Evolutionary conservation across 37 sponge, comb jelly and placozoan genomes (phyloP).

Genomic region (Halichondria panicea): DNA sequence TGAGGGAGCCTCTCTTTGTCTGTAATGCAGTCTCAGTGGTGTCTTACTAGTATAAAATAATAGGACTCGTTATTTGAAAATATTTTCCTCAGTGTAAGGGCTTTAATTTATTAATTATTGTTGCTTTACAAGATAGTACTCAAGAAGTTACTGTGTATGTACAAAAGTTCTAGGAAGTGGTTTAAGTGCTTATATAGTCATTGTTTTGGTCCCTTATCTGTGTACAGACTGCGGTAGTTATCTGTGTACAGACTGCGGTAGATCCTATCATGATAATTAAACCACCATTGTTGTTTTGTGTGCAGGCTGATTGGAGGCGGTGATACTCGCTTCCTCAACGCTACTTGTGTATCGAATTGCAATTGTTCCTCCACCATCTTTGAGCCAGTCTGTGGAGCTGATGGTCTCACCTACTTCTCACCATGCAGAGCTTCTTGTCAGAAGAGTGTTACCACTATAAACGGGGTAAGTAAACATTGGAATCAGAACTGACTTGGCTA

Average conservation of each 20-base stretch:
- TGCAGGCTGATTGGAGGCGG: not conserved
- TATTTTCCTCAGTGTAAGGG: not conserved
- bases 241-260: not conserved
- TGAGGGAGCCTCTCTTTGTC: not conserved
- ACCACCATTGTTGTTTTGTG: not conserved
- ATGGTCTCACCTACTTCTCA: conserved; percentile 49
- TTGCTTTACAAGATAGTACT: no score
- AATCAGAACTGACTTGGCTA: not conserved
- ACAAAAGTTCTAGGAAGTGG: no score
- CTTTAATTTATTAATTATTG: no score
- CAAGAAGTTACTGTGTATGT: no score
- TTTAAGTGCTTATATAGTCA: not conserved
- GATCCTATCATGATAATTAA: no score
- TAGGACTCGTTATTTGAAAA: not conserved
- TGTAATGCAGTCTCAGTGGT: not conserved
- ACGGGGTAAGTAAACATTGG: not conserved
- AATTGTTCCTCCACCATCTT: conserved; percentile 33
- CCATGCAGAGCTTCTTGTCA: conserved; percentile 53
- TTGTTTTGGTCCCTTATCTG: not conserved
- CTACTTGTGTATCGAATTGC: conserved; percentile 25
- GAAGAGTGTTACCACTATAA: not conserved
- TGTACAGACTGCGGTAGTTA: conserved; percentile 4
- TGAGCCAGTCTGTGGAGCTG: conserved; percentile 74
- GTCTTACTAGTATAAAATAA: not conserved
- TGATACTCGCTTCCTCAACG: not conserved